Conservation (phyloP, 53 echinoderm and acorn worm genomes). For the Echinometra lucunter region DNA sequence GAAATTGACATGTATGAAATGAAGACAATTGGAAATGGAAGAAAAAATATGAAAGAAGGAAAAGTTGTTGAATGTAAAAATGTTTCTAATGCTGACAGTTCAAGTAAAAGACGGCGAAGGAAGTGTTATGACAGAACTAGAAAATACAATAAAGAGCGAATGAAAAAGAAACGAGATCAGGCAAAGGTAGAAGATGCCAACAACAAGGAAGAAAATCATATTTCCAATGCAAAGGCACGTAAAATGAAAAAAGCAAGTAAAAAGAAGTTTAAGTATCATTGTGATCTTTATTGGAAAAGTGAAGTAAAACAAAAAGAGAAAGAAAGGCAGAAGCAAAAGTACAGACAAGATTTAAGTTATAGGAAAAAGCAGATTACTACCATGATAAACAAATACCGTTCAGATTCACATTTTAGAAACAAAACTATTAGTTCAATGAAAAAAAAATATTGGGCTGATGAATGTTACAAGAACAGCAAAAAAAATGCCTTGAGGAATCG, state of each 20-base stretch:
- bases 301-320: background rate
- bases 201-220: background rate
- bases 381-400: background rate
- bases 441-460: background rate
- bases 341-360: background rate
- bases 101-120: no score
- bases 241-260: background rate
- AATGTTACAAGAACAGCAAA: background rate
- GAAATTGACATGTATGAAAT: no score
- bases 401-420: background rate
- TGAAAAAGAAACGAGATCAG: background rate
- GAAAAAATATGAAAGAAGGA: background rate
- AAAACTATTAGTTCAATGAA: background rate
- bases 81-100: no score
- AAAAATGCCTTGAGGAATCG: no score
- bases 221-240: background rate
- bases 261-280: background rate
- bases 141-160: background rate
- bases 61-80: no score
- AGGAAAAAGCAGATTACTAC: background rate
- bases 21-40: background rate
- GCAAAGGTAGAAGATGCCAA: background rate
- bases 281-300: background rate
- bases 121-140: background rate
- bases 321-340: background rate